Percentiles rank a stretch among this genome's conserved stretches.
These are phyloP conservation scores for Saccopteryx bilineata DNA, from an alignment of 2,113 vertebrate genomes.

Conservation along the genomic window DNA sequence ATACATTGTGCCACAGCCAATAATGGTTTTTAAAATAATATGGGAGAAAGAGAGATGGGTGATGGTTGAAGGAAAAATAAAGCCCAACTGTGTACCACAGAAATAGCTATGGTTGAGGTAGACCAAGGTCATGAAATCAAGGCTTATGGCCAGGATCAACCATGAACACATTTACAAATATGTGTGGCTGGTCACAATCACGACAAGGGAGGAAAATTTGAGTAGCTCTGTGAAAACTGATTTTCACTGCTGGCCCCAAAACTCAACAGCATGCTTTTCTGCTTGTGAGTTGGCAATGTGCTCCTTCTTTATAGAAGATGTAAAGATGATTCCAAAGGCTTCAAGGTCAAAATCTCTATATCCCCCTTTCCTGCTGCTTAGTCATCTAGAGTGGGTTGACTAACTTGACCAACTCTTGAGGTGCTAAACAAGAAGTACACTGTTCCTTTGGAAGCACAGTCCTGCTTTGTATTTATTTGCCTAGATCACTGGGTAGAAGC, in stretches of 20 bases:
- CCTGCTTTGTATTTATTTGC: not conserved
- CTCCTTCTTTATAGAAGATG: not conserved
- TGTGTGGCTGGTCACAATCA: not conserved
- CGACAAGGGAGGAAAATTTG: not conserved
- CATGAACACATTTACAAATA: not conserved
- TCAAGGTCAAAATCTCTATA: not conserved
- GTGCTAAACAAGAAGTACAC: not conserved
- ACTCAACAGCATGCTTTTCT: not conserved
- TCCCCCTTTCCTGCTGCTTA: not conserved
- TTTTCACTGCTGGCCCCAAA: not conserved
- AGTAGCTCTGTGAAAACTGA: not conserved
- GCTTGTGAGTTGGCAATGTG: not conserved
- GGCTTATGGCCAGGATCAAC: not conserved
- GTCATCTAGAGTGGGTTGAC: not conserved
- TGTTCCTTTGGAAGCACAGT: constrained; percentile 13
- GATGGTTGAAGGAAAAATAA: not conserved
- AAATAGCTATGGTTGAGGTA: not conserved
- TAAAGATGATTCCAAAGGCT: not conserved
- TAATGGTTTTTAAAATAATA: not conserved
- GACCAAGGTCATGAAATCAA: not conserved
- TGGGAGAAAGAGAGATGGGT: not conserved
- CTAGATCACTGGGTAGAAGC: not conserved
- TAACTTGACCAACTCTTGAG: not conserved
- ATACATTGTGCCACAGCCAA: not conserved
- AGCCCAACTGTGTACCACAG: not conserved